Evolutionary conservation across 2,888 invertebrate genomes (phyloP), one percentile per base, ranked within the genome.

Genomic region (Ischnus inquisitorius): DNA sequence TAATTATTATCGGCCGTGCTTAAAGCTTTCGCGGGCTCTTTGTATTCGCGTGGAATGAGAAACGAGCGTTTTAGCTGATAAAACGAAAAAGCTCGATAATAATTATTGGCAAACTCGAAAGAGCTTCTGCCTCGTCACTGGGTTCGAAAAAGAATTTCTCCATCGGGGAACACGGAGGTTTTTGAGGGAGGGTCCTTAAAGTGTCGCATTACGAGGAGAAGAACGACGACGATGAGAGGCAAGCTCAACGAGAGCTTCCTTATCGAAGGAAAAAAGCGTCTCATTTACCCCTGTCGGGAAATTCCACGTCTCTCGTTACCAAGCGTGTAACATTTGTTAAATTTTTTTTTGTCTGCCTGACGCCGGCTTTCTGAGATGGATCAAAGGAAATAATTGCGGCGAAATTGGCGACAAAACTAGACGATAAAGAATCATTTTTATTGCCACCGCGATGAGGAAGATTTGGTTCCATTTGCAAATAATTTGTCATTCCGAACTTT

Each of bases 81-180:
- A 51, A 77, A 57, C 28, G 43, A 64, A 51, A 77, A 57, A 43
- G 43, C 57, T 43, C 67, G 19, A 76, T 67, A 71, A 77, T 71
- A 72, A 72, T 77, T 74, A 79, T 74, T 68, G 74, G 57, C 34
- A 68, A 74, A 48, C 74, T 60, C 74, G 54, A 74, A 74, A 67
- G 39, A 79, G 72, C 67, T 72, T 67, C 19, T 57, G 60, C 60
- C 48, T 68, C 60, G 43, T 60, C 48, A 67, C 60, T 60, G 74
- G 34, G 34, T 22, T 28, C 34, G 28, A n/a, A 19, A 57, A 72
- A 72, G 16, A 72, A 72, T 57, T 57, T 25, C 22, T 54, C 43
- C 46, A 39, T 14, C 12, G 64, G 14, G 34, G n/a, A 22, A 65
- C 34, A 54, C 34, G 43, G 65, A 48, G 65, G 2, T n/a, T 67